Evolutionary conservation across 2,888 invertebrate species (phyloP), one percentile per base, ranked within the genome.

Genomic region (Labia minor): DNA sequence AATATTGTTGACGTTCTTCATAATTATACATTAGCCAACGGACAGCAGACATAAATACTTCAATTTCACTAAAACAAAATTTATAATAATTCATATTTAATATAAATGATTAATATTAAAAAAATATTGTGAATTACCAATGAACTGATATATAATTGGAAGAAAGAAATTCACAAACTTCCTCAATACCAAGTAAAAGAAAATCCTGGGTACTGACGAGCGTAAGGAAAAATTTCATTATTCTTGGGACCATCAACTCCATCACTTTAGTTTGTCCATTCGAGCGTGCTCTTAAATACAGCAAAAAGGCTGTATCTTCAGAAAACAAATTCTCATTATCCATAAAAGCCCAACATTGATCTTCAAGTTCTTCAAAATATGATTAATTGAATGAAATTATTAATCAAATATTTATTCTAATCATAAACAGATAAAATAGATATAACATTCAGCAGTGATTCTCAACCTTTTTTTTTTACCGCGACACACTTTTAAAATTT

Each of bases 1-100:
- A 79, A 69, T 81, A 74, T 19, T 78, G 76, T 19, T 83, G 80
- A 0, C 91, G 81, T 1, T 80, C 77, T 0, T 81, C 74, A 89
- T 89, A 90, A 72, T 88, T 83, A 64, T 85, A 82, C 75, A 86
- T 85, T 19, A 92, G 75, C 92, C 92, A 92, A 19, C 90, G 81
- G 0, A 90, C 86, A 0, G 86, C 90, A 0, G 90, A 84, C 88
- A 91, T 89, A 61, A 90, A 82, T 0, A 90, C 84, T 77, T 90
- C 88, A 80, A 87, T 85, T 77, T 89, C 88, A 72, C 85, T 84
- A 69, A 20, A 72, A 69, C 18, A 67, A 33, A 19, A 62, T 62
- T 8, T 61, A 10, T 37, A 33, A 10, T 26, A 18, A 26, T 63
- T n/a, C 11, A 4, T 16, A 1, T 62, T 19, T 37, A 66, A 62